Base-by-base conservation (phyloP, 2,113 vertebrate species). In the Neolamprologus falcicula region DNA sequence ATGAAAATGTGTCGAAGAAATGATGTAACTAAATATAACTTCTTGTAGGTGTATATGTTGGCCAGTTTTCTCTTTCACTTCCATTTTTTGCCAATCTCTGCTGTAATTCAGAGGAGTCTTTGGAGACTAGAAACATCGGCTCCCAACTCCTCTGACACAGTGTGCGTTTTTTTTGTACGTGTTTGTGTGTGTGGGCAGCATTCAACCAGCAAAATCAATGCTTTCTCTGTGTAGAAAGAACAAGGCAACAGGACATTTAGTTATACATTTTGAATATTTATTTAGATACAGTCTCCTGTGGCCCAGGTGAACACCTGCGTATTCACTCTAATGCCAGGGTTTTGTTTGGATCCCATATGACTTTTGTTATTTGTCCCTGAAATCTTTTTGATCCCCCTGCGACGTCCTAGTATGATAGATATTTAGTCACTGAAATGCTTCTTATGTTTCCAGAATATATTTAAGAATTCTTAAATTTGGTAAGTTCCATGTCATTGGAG, bases 91-190 rank as follows among this genome's bases (percentile, higher is more conserved):
- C 71, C 24, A 47, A 59, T 82, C 53, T 83, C 73, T 54, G 11
- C 80, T 76, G 90, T 87, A 86, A 92, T 90, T 92, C 79, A 91
- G 73, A 88, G 76, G 76, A 50, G 19, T 68, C 85, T 88, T 79
- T 16, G 16, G 50, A 61, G 81, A 57, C 42, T 16, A 2, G 24
- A 3, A 19, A 82, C 83, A 91, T 84, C 86, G 88, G 83, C 89
- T 71, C 52, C 89, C 61, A 42, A n/a, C 54, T 83, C 55, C 45
- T 4, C 53, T 37, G 42, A n/a, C 31, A 85, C 35, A 4, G 16
- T 83, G 61, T 47, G 40, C n/a, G 24, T 0, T 9, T 31, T 59
- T 47, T 53, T 9, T 47, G 19, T 24, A 54, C 11, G 24, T 52
- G 6, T 55, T 40, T 47, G 42, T 47, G 71, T 47, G 42, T 53